phyloP scores from a whole-genome alignment of 2,113 vertebrate species.

The Mola mola region DNA sequence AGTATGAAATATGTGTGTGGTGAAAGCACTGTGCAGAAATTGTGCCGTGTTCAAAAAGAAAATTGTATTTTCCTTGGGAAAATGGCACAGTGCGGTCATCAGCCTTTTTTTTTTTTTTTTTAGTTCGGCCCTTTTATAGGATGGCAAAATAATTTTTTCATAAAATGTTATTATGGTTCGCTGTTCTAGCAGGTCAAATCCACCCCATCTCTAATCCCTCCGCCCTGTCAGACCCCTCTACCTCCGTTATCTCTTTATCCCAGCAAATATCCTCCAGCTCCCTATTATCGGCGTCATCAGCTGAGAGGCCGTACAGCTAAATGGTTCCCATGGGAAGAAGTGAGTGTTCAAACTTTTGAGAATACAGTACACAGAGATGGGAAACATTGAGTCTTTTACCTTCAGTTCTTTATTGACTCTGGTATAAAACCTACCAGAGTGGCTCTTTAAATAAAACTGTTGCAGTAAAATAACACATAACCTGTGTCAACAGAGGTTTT shows the following conservation, averaged over 20 bases:
- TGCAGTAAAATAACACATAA: too few relatives aligned
- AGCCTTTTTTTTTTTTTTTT: constrained; percentile 10
- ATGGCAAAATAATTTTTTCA: constrained; percentile 1
- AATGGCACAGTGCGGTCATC: constrained; percentile 1
- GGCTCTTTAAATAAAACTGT: too few relatives aligned
- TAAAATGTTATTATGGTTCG: constrained; percentile 16
- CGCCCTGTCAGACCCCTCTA: constrained; percentile 13
- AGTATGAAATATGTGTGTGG: constrained; percentile 64
- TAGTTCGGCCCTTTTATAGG: constrained; percentile 7
- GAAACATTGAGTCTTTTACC: neutral
- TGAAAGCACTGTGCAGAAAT: constrained; percentile 46
- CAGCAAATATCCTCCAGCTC: constrained; percentile 30
- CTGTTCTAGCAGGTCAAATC: constrained; percentile 24
- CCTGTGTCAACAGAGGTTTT: too few relatives aligned
- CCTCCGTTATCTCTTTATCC: constrained; percentile 19
- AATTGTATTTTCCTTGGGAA: constrained; percentile 27
- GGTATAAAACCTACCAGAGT: too few relatives aligned
- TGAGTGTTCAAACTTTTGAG: constrained; percentile 16
- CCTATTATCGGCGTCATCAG: constrained; percentile 45
- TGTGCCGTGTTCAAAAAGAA: constrained; percentile 22
- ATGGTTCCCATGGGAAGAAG: constrained; percentile 20
- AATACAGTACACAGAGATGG: constrained; percentile 4
- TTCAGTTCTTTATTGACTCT: too few relatives aligned
- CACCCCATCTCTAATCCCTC: constrained; percentile 9
- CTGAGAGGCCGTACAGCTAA: constrained; percentile 33